Percentiles rank a stretch among this genome's conserved stretches.
Evolutionary conservation across 2,888 invertebrate genomes (phyloP).

Genomic region (Oscheius sp.): DNA sequence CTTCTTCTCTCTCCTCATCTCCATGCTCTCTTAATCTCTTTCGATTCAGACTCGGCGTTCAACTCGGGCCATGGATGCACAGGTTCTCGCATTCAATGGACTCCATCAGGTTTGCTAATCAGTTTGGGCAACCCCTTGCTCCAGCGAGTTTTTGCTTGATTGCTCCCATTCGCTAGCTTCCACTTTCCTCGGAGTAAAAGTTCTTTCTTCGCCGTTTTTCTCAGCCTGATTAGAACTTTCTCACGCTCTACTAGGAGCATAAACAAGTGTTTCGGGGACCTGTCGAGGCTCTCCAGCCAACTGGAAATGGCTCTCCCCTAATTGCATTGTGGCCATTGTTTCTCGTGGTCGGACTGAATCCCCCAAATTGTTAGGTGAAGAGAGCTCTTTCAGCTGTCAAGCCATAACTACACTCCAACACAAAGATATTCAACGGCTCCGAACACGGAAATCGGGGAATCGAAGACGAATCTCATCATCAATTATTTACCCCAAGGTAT

Average conservation of each 20-base stretch:
- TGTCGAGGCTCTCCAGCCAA: not conserved
- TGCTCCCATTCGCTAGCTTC: constrained; percentile 12
- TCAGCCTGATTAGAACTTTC: constrained; percentile 3
- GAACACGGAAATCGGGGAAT: constrained; percentile 53
- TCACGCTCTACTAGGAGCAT: not conserved
- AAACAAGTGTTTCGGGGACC: not conserved
- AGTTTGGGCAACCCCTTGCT: not conserved
- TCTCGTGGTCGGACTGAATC: constrained; percentile 18
- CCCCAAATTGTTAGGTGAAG: constrained; percentile 21
- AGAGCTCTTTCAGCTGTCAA: not conserved
- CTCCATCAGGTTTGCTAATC: constrained; percentile 10
- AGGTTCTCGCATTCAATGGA: constrained; percentile 20
- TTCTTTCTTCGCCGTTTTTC: not conserved
- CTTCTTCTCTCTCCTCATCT: constrained; percentile 16
- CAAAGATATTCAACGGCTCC: constrained; percentile 54
- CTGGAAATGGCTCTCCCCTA: constrained; percentile 19
- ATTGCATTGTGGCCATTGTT: constrained; percentile 30
- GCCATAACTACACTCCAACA: constrained; percentile 38
- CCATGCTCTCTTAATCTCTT: constrained; percentile 15
- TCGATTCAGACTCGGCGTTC: not conserved
- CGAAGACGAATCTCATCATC: constrained; percentile 94
- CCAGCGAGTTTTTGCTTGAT: constrained; percentile 2
- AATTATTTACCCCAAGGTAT: constrained; percentile 99
- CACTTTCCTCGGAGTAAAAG: too few species aligned
- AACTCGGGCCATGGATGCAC: constrained; percentile 6